Evolutionary conservation across 1,140 invertebrate species (phyloP), one percentile per base, ranked within the genome.

Genomic region (Diprion similis): DNA sequence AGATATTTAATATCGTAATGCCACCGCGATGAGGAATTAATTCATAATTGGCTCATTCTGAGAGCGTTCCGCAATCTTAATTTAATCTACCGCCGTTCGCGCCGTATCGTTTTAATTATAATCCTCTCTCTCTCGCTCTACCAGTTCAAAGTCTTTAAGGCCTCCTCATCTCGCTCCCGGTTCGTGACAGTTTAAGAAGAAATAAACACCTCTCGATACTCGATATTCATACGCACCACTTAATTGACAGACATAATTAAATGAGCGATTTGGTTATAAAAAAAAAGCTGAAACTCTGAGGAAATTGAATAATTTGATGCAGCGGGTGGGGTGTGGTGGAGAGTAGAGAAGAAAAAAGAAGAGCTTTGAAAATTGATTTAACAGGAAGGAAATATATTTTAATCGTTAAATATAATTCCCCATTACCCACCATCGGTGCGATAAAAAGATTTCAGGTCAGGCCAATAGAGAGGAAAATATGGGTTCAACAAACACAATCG

Each of bases 11-110:
- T 81, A 75, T 76, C 81, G 81, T 84, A 84, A 83, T 81, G 80
- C 81, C 83, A 84, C 81, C 78, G 80, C 78, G 76, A 73, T 71
- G 75, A 71, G 79, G 80, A 87, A 87, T 88, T 87, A 87, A 88
- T 86, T 86, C 80, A 86, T 86, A 87, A 88, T 87, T 87, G 85
- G 84, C 83, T 83, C 82, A 86, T 86, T 86, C 83, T 71, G 79
- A 80, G 77, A 82, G 78, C 81, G 82, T 77, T 75, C 75, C 79
- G 78, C 81, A 85, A 88, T 88, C 86, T 88, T 87, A 87, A 87
- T 87, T 88, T 83, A 87, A 88, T 87, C 85, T 87, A 87, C 86
- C 83, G 84, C 85, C 84, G 81, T 85, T 85, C 76, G 79, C 77
- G 81, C 79, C 79, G 80, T 82, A 82, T 87, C 82, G 80, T 88